Evolutionary conservation across 1,140 invertebrate genomes (phyloP).

Genomic region (Rhagoletis zephyria): DNA sequence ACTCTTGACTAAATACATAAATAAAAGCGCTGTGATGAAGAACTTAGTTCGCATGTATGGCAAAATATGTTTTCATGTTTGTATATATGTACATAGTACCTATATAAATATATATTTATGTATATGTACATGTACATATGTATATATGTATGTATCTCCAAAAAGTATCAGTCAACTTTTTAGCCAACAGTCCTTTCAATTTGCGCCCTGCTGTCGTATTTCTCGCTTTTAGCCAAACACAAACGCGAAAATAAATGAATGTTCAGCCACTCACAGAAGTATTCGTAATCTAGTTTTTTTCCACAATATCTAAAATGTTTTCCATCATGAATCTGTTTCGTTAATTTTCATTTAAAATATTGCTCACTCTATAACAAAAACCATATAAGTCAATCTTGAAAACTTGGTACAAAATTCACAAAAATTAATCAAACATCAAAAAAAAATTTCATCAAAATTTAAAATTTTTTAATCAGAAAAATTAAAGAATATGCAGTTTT

Average conservation of each 20-base stretch:
- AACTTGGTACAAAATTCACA: too few relatives aligned
- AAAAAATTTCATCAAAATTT: too few relatives aligned
- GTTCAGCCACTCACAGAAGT: too few relatives aligned
- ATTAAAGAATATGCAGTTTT: too few relatives aligned
- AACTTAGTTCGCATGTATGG: neutral
- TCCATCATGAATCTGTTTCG: too few relatives aligned
- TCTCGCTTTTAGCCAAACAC: neutral
- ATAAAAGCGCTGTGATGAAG: neutral
- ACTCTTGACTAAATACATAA: conserved; percentile 35
- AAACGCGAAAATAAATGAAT: neutral
- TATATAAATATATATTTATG: neutral
- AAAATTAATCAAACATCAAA: neutral
- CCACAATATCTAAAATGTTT: too few relatives aligned
- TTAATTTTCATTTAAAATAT: too few relatives aligned
- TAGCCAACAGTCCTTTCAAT: conserved; percentile 3
- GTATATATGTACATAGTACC: neutral
- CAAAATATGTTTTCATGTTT: too few relatives aligned
- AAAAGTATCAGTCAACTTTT: conserved; percentile 43
- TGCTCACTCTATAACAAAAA: too few relatives aligned
- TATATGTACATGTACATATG: neutral
- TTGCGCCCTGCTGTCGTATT: neutral
- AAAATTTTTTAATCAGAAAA: too few relatives aligned
- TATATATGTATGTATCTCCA: neutral
- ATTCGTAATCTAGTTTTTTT: too few relatives aligned
- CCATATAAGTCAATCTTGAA: too few relatives aligned